Evolutionary conservation across 2,888 invertebrate genomes (phyloP).

Genomic region (Chalcosyrphus nemorum): DNA sequence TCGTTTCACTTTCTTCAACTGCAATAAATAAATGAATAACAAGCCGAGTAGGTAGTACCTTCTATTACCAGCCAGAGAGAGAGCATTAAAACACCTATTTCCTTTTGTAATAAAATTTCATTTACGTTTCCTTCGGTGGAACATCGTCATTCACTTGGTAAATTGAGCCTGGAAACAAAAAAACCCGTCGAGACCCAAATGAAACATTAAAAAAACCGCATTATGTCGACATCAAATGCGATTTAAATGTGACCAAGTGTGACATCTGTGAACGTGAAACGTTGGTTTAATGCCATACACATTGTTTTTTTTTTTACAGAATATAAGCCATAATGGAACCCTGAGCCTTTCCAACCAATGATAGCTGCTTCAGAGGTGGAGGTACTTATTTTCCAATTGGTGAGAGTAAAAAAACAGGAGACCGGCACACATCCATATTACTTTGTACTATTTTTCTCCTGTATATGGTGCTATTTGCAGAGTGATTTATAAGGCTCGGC

Average conservation of each 20-base stretch:
- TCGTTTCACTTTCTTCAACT: constrained; percentile 14
- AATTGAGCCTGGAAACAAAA: constrained; percentile 24
- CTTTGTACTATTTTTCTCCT: constrained; percentile 57
- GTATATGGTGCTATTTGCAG: constrained; percentile 47
- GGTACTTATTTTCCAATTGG: constrained; percentile 67
- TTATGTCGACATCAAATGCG: constrained; percentile 72
- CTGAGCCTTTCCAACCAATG: constrained; percentile 49
- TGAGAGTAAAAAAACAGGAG: constrained; percentile 14
- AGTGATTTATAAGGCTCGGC: constrained; percentile 67
- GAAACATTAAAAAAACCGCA: constrained; percentile 71
- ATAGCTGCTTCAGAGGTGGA: constrained; percentile 16
- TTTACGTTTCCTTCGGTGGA: constrained; percentile 54
- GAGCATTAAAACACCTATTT: constrained; percentile 68
- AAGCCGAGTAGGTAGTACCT: neutral
- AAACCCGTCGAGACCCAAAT: constrained; percentile 34
- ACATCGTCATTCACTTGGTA: neutral
- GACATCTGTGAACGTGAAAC: constrained; percentile 70
- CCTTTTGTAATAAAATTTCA: constrained; percentile 65
- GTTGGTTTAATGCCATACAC: constrained; percentile 62
- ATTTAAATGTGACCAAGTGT: constrained; percentile 73
- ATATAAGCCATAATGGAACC: constrained; percentile 28
- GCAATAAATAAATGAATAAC: constrained; percentile 47
- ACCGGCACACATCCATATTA: constrained; percentile 55
- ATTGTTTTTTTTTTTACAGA: constrained; percentile 31
- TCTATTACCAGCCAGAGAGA: constrained; percentile 8